Conservation (phyloP, 2,113 vertebrate species). For the Plectropomus leopardus region DNA sequence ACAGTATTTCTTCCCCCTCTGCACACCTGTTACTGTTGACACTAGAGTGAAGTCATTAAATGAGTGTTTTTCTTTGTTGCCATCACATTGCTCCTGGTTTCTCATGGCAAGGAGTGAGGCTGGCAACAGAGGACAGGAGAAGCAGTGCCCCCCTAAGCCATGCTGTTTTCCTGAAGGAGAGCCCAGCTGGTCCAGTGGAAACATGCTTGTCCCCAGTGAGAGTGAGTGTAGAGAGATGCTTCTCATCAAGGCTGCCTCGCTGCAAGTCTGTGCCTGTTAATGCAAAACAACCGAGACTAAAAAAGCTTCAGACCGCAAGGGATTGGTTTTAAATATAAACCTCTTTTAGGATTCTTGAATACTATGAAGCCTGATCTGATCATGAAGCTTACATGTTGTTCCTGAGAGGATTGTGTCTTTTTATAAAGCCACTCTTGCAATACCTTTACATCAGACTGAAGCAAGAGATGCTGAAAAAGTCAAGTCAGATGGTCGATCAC, state of each 20-base stretch:
- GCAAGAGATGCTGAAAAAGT: not conserved
- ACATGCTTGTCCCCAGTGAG: slow-evolving; percentile 69
- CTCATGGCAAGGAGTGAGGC: slow-evolving; percentile 12
- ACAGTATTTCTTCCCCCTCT: slow-evolving; percentile 14
- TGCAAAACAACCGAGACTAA: slow-evolving; percentile 62
- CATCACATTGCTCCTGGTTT: slow-evolving; percentile 39
- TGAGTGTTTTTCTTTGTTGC: slow-evolving; percentile 57
- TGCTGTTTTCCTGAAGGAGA: slow-evolving; percentile 62
- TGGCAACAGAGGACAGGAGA: slow-evolving; percentile 11
- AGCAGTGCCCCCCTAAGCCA: slow-evolving; percentile 2
- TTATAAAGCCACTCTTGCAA: slow-evolving; percentile 19
- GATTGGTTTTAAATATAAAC: slow-evolving; percentile 56
- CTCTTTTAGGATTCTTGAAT: slow-evolving; percentile 11
- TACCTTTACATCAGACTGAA: slow-evolving; percentile 21
- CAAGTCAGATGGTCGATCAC: not conserved
- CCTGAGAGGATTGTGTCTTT: slow-evolving; percentile 23
- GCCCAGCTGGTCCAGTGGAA: slow-evolving; percentile 75
- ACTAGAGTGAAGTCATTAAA: slow-evolving; percentile 31
- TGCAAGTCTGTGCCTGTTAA: slow-evolving; percentile 74
- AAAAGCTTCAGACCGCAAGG: slow-evolving; percentile 52
- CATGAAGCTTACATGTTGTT: not conserved
- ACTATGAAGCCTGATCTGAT: slow-evolving; percentile 23
- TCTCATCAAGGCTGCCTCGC: slow-evolving; percentile 51
- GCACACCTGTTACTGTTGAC: slow-evolving; percentile 55
- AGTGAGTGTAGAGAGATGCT: slow-evolving; percentile 65